Percentiles rank a stretch among this genome's conserved stretches.
phyloP scores from a whole-genome alignment of 1,140 invertebrate genomes.

The Ceratoteleas bidentatus region DNA sequence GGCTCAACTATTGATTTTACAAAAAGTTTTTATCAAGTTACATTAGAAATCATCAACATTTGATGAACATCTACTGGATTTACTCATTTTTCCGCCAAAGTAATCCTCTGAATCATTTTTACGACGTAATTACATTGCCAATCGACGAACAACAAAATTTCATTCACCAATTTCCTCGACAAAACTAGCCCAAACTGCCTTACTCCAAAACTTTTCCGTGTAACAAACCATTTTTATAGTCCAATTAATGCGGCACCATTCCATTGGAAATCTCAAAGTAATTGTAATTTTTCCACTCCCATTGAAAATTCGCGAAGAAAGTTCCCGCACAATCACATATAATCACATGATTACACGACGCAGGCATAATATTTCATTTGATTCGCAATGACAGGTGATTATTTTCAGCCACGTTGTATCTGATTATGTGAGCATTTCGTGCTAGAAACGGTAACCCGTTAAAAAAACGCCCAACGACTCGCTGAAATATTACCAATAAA shows the following conservation, averaged over 20 bases:
- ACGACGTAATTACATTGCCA: too few species aligned
- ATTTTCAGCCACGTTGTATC: not conserved
- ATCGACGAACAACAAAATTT: not conserved
- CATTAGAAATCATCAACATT: too few species aligned
- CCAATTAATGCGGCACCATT: not conserved
- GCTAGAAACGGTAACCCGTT: not conserved
- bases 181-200: not conserved
- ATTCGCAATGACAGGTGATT: not conserved
- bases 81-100: too few species aligned
- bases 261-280: not conserved
- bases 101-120: too few species aligned
- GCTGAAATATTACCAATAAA: not conserved
- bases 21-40: too few species aligned
- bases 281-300: not conserved
- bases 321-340: not conserved
- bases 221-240: too few species aligned
- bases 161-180: not conserved
- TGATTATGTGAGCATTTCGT: not conserved
- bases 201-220: too few species aligned
- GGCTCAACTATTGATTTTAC: too few species aligned
- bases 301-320: conserved; percentile 10
- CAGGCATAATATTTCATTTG: not conserved
- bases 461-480: not conserved
- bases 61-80: too few species aligned
- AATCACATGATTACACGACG: conserved; percentile 7